Percentiles rank a stretch among this genome's conserved stretches.
These are phyloP conservation scores for Origma solitaria DNA, from an alignment of 2,113 vertebrate genomes.

Conservation along the genomic window DNA sequence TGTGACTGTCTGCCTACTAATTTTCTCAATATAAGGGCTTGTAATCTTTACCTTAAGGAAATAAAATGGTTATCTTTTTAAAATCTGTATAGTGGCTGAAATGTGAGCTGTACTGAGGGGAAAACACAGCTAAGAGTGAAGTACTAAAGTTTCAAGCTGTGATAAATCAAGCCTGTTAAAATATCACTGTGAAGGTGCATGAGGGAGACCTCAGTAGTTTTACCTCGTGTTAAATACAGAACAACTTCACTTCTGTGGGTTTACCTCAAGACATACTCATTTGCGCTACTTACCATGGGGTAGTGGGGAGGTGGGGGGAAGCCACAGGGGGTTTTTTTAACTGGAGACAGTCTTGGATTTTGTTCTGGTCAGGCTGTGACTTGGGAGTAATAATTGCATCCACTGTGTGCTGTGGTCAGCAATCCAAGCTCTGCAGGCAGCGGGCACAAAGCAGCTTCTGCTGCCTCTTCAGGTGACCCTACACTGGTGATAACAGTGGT, in stretches of 20 bases:
- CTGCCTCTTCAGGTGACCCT: not conserved
- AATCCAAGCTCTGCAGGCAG: not conserved
- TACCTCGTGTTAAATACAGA: not conserved
- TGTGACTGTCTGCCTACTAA: slow-evolving; percentile 12
- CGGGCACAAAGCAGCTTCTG: not conserved
- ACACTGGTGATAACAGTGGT: rapidly evolving
- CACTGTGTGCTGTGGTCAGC: not conserved
- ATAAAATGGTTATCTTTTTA: not conserved
- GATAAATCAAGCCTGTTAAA: not conserved
- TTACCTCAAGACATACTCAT: not conserved
- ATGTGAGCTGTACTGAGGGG: not conserved
- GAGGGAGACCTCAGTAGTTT: not conserved
- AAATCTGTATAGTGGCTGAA: not conserved
- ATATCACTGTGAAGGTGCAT: not conserved
- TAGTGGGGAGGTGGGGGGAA: not conserved
- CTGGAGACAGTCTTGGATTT: not conserved
- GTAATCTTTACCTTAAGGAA: not conserved
- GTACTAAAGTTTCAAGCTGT: not conserved
- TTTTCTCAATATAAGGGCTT: not conserved
- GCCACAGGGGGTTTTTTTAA: not conserved
- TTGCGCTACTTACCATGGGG: not conserved
- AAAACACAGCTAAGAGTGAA: slow-evolving; percentile 23
- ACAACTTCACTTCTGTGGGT: not conserved
- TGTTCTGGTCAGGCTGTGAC: not conserved
- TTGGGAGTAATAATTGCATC: not conserved